Evolutionary conservation across 2,797 vertebrate genomes (phyloP).

Genomic region (Hapalemur alaotrensis): DNA sequence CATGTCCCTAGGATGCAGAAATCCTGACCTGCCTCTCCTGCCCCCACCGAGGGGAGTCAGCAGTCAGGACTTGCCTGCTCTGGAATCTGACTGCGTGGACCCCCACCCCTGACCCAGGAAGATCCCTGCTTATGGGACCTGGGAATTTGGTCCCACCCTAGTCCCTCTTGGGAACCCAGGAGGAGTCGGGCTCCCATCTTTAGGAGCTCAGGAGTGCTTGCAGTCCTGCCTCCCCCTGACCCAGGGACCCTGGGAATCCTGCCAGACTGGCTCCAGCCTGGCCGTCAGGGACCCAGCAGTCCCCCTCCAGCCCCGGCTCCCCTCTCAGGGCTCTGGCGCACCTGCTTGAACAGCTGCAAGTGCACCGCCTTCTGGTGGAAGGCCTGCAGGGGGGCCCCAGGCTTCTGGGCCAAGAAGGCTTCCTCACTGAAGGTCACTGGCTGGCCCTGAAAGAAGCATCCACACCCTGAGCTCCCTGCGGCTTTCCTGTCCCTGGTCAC

Average conservation of each 20-base stretch:
- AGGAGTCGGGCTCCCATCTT: neutral
- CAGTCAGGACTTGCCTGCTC: neutral
- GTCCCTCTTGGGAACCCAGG: neutral
- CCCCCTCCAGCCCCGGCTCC: neutral
- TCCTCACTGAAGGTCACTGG: slow-evolving; percentile 88
- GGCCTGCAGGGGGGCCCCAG: slow-evolving; percentile 84
- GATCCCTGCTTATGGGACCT: neutral
- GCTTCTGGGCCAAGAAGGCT: slow-evolving; percentile 89
- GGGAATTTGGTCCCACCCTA: neutral
- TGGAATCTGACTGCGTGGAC: neutral
- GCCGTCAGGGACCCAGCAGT: neutral
- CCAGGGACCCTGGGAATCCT: neutral
- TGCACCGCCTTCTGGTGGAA: slow-evolving; percentile 91
- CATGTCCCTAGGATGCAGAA: neutral
- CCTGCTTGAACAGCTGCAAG: slow-evolving; percentile 94
- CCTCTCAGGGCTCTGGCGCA: slow-evolving; percentile 49
- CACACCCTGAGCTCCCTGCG: neutral
- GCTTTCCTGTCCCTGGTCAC: neutral
- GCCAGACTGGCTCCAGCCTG: neutral
- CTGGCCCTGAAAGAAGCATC: slow-evolving; percentile 82
- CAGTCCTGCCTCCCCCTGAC: neutral
- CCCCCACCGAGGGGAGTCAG: neutral
- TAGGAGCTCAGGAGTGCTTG: neutral
- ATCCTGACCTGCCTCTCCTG: neutral
- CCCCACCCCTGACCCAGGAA: neutral